Evolutionary conservation across 1,140 invertebrate genomes (phyloP), one percentile per base, ranked within the genome.

Genomic region (Physella acuta): DNA sequence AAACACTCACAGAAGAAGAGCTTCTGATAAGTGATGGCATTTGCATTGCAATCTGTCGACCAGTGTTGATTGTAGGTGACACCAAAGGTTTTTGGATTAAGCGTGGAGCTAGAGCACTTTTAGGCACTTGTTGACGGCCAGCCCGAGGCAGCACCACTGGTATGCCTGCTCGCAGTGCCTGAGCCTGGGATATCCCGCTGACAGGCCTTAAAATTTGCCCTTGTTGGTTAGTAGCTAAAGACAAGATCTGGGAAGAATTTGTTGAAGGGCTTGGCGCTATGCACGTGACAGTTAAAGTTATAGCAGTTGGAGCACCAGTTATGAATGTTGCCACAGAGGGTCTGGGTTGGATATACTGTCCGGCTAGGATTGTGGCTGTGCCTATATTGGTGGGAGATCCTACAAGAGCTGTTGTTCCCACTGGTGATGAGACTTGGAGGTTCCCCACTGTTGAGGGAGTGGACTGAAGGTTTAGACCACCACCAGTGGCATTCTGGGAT

Each of bases 211-310:
- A 2, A 51, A 36, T 30, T 31, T 55, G 64, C 4, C 17, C 14
- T 14, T 31, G 28, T 24, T 60, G 58, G 11, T 20, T 31, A 14
- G 14, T 11, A 16, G 4, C 39, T 11, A 36, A 2, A 2, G 52
- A 26, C 26, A 36, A n/a, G n/a, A 28, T 26, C 3, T 56, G 51
- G 64, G 34, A 28, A 17, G 51, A 31, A 3, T 26, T 56, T 14
- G 33, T 31, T 34, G 53, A 1, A 24, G 51, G 51, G 0, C 51
- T 36, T 33, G 64, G 64, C 11, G 64, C 44, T 16, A 67, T 39
- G 30, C 51, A 67, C 2, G 64, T 56, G 20, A 67, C 64, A 67
- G 64, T 67, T 20, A 67, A 56, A 26, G 64, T 67, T 24, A 67
- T 55, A 49, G 24, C 64, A 24, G 64, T 56, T 36, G 64, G 33